These are phyloP conservation scores for Harpagifer antarcticus DNA, from an alignment of 2,797 vertebrate genomes.

Conservation along the genomic window DNA sequence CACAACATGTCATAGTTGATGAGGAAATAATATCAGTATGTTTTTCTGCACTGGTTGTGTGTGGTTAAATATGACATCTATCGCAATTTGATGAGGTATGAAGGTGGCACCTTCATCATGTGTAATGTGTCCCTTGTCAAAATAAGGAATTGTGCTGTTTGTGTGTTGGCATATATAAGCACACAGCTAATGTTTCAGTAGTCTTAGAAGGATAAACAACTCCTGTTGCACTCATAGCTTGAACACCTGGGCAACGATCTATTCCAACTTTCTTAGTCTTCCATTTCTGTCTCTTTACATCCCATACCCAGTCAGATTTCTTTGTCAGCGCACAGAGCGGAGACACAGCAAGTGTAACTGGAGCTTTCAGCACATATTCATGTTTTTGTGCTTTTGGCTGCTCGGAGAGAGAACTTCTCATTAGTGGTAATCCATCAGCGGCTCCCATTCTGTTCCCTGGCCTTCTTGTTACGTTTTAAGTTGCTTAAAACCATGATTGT, in stretches of 20 bases:
- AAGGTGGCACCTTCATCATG: background rate
- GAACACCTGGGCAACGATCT: background rate
- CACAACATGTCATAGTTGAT: too few species aligned
- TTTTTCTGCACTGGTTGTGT: background rate
- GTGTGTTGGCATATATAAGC: background rate
- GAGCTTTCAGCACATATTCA: conserved; percentile 65
- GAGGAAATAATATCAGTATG: too few species aligned
- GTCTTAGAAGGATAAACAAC: background rate
- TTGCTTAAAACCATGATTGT: conserved; percentile 19
- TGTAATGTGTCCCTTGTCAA: conserved; percentile 1
- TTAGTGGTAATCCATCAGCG: conserved; percentile 61
- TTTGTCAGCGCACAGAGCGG: background rate
- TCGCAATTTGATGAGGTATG: conserved; percentile 15
- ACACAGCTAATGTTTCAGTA: too few species aligned
- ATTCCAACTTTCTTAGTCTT: background rate
- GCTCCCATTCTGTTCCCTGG: conserved; percentile 42
- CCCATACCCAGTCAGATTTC: background rate
- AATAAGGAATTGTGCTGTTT: background rate
- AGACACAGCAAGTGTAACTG: conserved; percentile 60
- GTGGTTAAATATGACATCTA: background rate
- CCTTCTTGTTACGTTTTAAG: conserved; percentile 28
- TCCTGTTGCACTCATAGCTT: background rate
- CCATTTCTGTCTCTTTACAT: background rate
- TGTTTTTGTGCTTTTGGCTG: conserved; percentile 55
- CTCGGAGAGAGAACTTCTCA: conserved; percentile 38